These are phyloP conservation scores for Pollenia labialis DNA, from an alignment of 2,888 invertebrate genomes.

Conservation along the genomic window DNA sequence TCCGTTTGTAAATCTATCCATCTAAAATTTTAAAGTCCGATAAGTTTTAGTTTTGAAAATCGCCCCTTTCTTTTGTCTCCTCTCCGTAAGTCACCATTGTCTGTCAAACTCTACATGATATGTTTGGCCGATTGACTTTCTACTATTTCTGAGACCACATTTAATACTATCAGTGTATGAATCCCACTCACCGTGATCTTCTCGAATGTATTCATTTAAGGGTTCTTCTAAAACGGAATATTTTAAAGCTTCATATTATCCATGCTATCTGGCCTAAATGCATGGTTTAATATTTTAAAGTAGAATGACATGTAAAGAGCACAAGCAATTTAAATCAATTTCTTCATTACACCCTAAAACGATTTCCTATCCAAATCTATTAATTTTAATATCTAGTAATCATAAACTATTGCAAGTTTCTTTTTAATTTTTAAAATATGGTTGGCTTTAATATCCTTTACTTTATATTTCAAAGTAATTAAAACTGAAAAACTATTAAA, in stretches of 20 bases:
- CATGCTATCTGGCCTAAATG: neutral
- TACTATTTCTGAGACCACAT: no score
- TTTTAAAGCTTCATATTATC: neutral
- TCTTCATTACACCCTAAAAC: constrained; percentile 15
- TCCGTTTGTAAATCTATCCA: no score
- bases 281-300: constrained; percentile 15
- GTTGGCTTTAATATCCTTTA: constrained; percentile 28
- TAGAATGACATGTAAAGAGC: constrained; percentile 24
- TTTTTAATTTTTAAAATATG: constrained; percentile 10
- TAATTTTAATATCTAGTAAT: constrained; percentile 49
- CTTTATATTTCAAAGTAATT: constrained; percentile 70
- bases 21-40: no score
- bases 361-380: constrained; percentile 7
- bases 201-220: no score
- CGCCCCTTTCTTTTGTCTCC: no score
- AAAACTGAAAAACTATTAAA: constrained; percentile 73
- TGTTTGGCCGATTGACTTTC: no score
- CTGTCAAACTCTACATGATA: no score
- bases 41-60: no score
- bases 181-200: no score
- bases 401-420: constrained; percentile 52
- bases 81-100: no score
- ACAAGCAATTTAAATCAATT: constrained; percentile 65
- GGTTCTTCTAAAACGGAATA: no score
- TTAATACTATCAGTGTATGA: no score